Percentiles rank a stretch among this genome's conserved stretches.
These are phyloP conservation scores for Marronus borbonicus DNA, from an alignment of 2,888 invertebrate species.

Conservation along the genomic window DNA sequence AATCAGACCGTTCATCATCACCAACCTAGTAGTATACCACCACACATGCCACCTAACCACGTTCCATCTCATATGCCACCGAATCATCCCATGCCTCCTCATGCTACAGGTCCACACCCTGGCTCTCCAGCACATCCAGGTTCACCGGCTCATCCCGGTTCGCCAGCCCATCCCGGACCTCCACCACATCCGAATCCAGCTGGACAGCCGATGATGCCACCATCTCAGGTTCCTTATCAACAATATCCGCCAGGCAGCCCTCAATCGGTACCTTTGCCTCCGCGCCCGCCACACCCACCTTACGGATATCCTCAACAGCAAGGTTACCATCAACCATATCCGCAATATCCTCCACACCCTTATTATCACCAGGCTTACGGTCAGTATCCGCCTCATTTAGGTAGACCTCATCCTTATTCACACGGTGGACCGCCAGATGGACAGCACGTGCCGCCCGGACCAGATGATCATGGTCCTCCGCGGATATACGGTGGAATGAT, in stretches of 20 bases:
- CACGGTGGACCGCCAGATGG: constrained; percentile 63
- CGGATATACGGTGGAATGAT: constrained; percentile 57
- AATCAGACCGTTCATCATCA: constrained; percentile 51
- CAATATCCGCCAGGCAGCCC: constrained; percentile 67
- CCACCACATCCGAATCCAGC: constrained; percentile 59
- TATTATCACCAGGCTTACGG: constrained; percentile 73
- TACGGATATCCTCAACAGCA: constrained; percentile 72
- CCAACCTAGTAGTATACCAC: constrained; percentile 54
- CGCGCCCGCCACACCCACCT: constrained; percentile 73
- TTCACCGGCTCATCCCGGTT: constrained; percentile 53
- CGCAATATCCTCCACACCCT: constrained; percentile 71
- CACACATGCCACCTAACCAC: constrained; percentile 56
- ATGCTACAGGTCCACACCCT: constrained; percentile 49
- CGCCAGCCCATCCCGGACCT: constrained; percentile 64
- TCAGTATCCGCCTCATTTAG: constrained; percentile 73
- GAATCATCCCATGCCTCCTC: constrained; percentile 47
- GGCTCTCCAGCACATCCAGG: constrained; percentile 52
- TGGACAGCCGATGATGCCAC: constrained; percentile 68
- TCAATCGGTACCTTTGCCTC: constrained; percentile 73
- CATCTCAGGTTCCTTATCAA: constrained; percentile 68
- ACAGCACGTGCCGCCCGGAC: constrained; percentile 61
- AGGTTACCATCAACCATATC: constrained; percentile 71
- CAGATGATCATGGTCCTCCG: constrained; percentile 58
- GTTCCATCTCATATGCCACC: constrained; percentile 57
- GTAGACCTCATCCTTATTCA: constrained; percentile 70